Evolutionary conservation across 1,140 invertebrate species (phyloP).

Genomic region (Phymastichus coffea): DNA sequence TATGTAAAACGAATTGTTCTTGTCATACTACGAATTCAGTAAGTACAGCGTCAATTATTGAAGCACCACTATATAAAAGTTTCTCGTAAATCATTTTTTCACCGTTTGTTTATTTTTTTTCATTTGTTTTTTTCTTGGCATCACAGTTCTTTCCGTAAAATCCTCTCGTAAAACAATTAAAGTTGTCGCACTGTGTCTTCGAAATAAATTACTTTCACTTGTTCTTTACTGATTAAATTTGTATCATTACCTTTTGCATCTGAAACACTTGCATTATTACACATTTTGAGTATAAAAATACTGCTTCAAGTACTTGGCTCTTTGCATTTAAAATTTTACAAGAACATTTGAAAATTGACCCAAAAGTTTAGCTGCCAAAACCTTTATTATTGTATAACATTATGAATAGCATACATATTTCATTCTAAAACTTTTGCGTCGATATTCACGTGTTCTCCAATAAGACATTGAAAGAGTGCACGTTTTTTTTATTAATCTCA

Average conservation of each 20-base stretch:
- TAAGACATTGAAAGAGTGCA: background rate
- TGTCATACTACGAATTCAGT: constrained; percentile 18
- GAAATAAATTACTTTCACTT: constrained; percentile 2
- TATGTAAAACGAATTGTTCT: constrained; percentile 41
- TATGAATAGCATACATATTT: background rate
- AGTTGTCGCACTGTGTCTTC: background rate
- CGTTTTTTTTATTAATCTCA: background rate
- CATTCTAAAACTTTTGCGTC: background rate
- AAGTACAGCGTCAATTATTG: constrained; percentile 27
- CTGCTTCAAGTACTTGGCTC: constrained; percentile 35
- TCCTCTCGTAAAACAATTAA: constrained; percentile 1
- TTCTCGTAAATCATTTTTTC: too few relatives aligned
- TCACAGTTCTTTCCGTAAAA: constrained; percentile 43
- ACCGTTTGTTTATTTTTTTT: too few relatives aligned
- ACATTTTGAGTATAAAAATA: constrained; percentile 49
- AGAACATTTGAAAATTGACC: constrained; percentile 11
- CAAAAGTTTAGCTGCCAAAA: background rate
- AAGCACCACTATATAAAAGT: constrained; percentile 22
- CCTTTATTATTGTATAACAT: background rate
- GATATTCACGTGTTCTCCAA: background rate
- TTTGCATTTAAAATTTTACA: constrained; percentile 1
- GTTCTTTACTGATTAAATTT: background rate
- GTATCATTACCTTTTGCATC: background rate
- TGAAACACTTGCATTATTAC: constrained; percentile 1
- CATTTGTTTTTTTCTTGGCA: constrained; percentile 43